Percentiles rank a stretch among this genome's conserved stretches.
Evolutionary conservation across 2,113 vertebrate species (phyloP).

Genomic region (Clinocottus analis): DNA sequence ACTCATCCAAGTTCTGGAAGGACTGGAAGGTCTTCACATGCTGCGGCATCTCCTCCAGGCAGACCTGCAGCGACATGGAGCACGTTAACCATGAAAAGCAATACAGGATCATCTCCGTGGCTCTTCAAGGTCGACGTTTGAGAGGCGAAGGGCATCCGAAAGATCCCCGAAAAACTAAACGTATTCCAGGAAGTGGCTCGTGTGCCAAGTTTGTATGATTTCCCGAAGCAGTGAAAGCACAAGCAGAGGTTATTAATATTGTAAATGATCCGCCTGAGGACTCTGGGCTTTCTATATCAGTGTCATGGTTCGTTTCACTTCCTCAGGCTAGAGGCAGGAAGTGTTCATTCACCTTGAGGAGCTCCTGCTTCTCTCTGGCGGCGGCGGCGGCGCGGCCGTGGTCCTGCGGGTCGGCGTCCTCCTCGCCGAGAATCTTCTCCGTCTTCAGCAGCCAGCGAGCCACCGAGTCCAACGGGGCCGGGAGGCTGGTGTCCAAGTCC

Average conservation of each 20-base stretch:
- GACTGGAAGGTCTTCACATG: constrained; percentile 84
- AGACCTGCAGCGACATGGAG: constrained; percentile 73
- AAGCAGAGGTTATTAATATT: background rate
- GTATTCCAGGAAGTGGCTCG: too few species aligned
- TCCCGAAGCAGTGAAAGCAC: background rate
- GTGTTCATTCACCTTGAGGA: constrained; percentile 87
- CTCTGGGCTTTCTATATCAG: background rate
- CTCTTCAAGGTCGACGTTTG: background rate
- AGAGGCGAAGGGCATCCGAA: background rate
- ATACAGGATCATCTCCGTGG: too few species aligned
- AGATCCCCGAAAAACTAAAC: background rate
- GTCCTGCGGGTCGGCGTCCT: constrained; percentile 80
- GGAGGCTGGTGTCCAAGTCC: constrained; percentile 85
- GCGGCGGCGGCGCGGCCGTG: constrained; percentile 79
- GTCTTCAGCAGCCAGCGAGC: constrained; percentile 89
- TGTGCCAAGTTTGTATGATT: background rate
- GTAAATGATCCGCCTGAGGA: background rate
- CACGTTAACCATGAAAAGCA: background rate
- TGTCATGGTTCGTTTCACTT: background rate
- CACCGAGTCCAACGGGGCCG: constrained; percentile 82
- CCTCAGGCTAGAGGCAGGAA: background rate
- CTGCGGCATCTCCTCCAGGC: constrained; percentile 86
- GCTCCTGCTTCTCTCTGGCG: constrained; percentile 83
- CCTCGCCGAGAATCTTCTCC: constrained; percentile 83
- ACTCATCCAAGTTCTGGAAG: constrained; percentile 89